These are phyloP conservation scores for Myioborus melanocephalus DNA, from an alignment of 2,797 vertebrate species.

Conservation along the genomic window DNA sequence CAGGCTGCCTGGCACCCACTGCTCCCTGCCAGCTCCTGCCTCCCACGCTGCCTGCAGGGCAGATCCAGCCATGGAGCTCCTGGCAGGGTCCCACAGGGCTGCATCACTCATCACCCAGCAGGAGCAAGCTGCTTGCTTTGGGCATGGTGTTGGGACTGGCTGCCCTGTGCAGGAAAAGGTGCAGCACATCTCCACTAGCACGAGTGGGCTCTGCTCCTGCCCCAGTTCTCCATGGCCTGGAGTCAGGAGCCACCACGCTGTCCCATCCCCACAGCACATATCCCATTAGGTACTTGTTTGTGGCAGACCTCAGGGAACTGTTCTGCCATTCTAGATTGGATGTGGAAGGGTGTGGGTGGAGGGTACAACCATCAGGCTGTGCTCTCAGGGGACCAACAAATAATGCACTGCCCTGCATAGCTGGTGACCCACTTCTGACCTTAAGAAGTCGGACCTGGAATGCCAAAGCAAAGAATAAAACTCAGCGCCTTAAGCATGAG, in stretches of 20 bases:
- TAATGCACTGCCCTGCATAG: not conserved
- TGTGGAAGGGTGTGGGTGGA: not conserved
- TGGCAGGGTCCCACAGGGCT: not conserved
- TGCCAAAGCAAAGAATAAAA: not conserved
- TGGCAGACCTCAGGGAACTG: not conserved
- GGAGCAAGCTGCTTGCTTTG: not conserved
- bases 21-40: not conserved
- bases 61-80: not conserved
- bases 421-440: not conserved
- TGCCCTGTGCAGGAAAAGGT: not conserved
- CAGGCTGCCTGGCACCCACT: not conserved
- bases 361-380: not conserved
- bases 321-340: fast-evolving
- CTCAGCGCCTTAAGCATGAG: not conserved
- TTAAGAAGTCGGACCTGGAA: not conserved
- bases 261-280: fast-evolving
- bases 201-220: not conserved
- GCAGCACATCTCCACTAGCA: not conserved
- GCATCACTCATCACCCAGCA: not conserved
- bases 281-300: not conserved
- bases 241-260: not conserved
- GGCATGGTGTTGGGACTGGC: not conserved
- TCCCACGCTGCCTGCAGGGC: not conserved
- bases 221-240: not conserved
- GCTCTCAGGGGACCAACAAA: not conserved